Base-by-base conservation (phyloP, 1,140 invertebrate genomes). In the Zaprionus inermis region DNA sequence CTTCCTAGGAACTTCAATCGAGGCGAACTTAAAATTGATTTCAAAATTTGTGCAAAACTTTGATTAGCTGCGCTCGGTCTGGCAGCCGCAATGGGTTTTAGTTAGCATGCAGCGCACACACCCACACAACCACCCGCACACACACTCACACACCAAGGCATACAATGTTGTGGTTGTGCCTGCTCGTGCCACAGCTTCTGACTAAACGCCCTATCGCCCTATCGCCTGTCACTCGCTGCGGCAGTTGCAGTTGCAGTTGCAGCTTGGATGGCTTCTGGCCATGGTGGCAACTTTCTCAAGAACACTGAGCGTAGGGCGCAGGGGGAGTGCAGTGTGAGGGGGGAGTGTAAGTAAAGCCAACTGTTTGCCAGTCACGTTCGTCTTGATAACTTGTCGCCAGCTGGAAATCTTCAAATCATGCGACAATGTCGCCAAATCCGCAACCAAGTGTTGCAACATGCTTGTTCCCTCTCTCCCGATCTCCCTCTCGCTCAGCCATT, bases 371-470 rank as follows among this genome's bases (percentile, higher is more conserved):
- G 83, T 88, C 83, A 88, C 83, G 83, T 88, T 88, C 83, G 79
- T 83, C 83, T 88, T 88, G 83, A 88, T 88, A 88, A 88, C 83
- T 88, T 88, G 83, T 88, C 83, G 84, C 73, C 83, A 88, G 83
- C 84, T 88, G 77, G 83, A 88, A 88, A 88, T 88, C 83, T 88
- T 74, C 65, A 81, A 67, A 77, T 75, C 76, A 79, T 70, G 72
- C 82, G 66, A 86, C 82, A 81, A 82, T 86, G 82, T 86, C 79
- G 69, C 82, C 76, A 86, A 86, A 86, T 86, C 82, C 82, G 76
- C 79, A 81, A 56, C 77, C 72, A 80, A 88, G 77, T 88, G 83
- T 79, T 89, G 83, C 82, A 81, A 81, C 69, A 72, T 72, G 74
- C 30, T 32, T 1, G 5, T 7, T 32, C 4, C 30, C 30, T 32